phyloP scores from a whole-genome alignment of 2,888 invertebrate genomes.

The Bellardia pandia region DNA sequence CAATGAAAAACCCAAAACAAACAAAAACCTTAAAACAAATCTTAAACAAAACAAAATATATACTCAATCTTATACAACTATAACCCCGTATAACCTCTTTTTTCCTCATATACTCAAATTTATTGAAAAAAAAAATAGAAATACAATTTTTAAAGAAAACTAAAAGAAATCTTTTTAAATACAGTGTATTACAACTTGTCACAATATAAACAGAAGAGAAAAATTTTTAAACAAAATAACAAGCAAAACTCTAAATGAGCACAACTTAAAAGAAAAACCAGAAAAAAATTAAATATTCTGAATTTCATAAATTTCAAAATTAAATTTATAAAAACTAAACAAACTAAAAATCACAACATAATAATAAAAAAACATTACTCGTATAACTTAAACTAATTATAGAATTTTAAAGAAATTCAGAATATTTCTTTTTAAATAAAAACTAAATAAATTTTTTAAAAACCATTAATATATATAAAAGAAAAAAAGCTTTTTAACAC shows the following conservation, averaged over 20 bases:
- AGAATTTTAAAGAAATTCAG: slow-evolving; percentile 31
- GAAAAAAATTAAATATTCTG: slow-evolving; percentile 30
- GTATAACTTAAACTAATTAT: background rate
- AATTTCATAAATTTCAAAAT: slow-evolving; percentile 12
- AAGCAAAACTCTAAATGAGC: slow-evolving; percentile 63
- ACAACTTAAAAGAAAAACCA: slow-evolving; percentile 52
- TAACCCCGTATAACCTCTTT: slow-evolving; percentile 52
- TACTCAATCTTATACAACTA: slow-evolving; percentile 65
- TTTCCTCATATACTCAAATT: slow-evolving; percentile 65
- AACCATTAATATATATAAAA: slow-evolving; percentile 20
- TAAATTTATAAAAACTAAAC: background rate
- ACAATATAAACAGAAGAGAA: slow-evolving; percentile 54
- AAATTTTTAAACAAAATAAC: slow-evolving; percentile 39
- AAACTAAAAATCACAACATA: background rate
- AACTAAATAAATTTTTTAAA: background rate
- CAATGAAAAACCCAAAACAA: slow-evolving; percentile 27
- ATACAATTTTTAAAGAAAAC: slow-evolving; percentile 27
- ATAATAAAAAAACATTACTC: too few species aligned
- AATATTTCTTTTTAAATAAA: slow-evolving; percentile 6
- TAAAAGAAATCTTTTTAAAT: slow-evolving; percentile 33
- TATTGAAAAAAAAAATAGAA: slow-evolving; percentile 31
- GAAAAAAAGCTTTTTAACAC: slow-evolving; percentile 66
- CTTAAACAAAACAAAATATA: slow-evolving; percentile 35
- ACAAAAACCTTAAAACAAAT: slow-evolving; percentile 39
- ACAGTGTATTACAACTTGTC: slow-evolving; percentile 66